Evolutionary conservation across 2,888 invertebrate species (phyloP), one percentile per base, ranked within the genome.

Genomic region (Drosophila koepferae): DNA sequence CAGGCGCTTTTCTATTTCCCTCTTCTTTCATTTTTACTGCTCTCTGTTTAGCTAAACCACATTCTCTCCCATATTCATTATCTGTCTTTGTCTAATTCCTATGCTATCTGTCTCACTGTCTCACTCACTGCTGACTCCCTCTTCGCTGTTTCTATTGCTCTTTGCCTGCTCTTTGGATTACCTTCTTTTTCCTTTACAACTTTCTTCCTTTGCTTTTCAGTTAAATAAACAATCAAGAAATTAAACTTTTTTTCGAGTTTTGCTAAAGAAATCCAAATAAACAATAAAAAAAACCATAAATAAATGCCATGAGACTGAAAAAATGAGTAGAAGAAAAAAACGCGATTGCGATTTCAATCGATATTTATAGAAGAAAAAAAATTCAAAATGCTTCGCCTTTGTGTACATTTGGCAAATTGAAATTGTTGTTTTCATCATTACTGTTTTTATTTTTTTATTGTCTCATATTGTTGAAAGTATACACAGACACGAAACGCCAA

Each of bases 301-400:
- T 60, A 72, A 67, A 63, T 74, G 31, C 49, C 16, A 20, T 4
- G 23, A 36, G 40, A 58, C 14, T 16, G 6, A 40, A 16, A 10
- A 54, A 3, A 6, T 28, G 28, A 28, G 28, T 28, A 1, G 0
- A 54, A 31, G 14, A 36, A 12, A 5, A n/a, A n/a, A 38, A 34
- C 68, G 65, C 72, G 82, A 77, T 81, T 70, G 64, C 77, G 82
- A 77, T 81, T 70, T 62, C 77, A 79, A 77, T 77, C 71, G 66
- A 82, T 80, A 82, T 80, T 79, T 70, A 70, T 61, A 59, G 71
- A 61, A 28, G 28, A 28, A 79, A 71, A 71, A 83, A 16, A 62
- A 38, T 16, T 65, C 71, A 44, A 46, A 46, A 73, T 34, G 54
- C 43, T 65, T 63, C n/a, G 31, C 44, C 55, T 58, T 61, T 66